Evolutionary conservation across 2,113 vertebrate species (phyloP), one percentile per base, ranked within the genome.

Genomic region (Archilochus colubris): DNA sequence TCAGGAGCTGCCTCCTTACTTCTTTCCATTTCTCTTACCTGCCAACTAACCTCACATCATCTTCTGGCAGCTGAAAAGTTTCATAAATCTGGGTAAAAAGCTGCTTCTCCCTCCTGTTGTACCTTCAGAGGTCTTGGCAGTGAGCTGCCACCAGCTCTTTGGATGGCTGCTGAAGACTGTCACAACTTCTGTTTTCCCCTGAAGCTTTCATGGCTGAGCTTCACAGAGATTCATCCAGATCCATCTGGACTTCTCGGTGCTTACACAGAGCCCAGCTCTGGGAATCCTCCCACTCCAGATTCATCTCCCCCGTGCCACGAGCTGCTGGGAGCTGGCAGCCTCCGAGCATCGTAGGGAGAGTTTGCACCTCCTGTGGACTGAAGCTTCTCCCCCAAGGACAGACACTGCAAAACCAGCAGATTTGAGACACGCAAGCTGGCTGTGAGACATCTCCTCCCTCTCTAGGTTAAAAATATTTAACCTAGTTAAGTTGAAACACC

Each of bases 141-240:
- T 6, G n/a, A 77, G 76, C 54, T 82, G 62, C 62, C 73, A 74
- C n/a, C 69, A 58, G 51, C 48, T 50, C 46, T 75, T 62, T 20
- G 43, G 23, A 48, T 25, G 80, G 44, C 17, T 48, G 50, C 20
- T 44, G 68, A 31, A 20, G 14, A 20, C 7, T 13, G 10, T 7
- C 36, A 28, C 54, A 44, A 70, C 12, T 40, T 36, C 54, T n/a
- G 12, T 13, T 46, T 46, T 4, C 14, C 25, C 33, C 59, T 38
- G 1, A 17, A 6, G 50, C 3, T 0, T 20, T 46, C 55, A 24
- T 2, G 1, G 21, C 54, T 64, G 14, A 3, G 2, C 59, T 46
- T 54, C 40, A 50, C 0, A 0, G 66, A 55, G 53, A 66, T 51
- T 51, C 7, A 5, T 19, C 73, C 7, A 0, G 2, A 23, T 22